These are phyloP conservation scores for Dorcus hopei DNA, from an alignment of 2,888 invertebrate species.

Conservation along the genomic window DNA sequence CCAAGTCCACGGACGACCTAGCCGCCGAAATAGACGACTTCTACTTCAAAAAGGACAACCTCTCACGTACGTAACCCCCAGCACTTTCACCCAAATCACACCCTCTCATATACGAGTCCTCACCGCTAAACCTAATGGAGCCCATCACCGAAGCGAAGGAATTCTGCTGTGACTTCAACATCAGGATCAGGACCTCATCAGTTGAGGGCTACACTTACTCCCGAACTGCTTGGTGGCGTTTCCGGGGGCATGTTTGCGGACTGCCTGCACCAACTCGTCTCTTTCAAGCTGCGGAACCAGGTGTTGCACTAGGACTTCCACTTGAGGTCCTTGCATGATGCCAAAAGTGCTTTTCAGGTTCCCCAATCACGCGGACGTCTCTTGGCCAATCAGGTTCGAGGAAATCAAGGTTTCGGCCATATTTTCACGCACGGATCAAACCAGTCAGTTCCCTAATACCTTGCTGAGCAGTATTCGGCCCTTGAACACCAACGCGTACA, in stretches of 20 bases:
- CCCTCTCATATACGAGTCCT: not conserved
- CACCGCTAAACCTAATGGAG: not conserved
- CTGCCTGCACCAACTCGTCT: slow-evolving; percentile 52
- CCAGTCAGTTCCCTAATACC: slow-evolving; percentile 53
- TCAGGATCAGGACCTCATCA: slow-evolving; percentile 7
- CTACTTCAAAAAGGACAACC: slow-evolving; percentile 47
- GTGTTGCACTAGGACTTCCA: slow-evolving; percentile 14
- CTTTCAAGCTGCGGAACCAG: slow-evolving; percentile 50
- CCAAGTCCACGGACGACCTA: slow-evolving; percentile 28
- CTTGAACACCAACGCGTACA: slow-evolving; percentile 44
- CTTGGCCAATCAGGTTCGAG: slow-evolving; percentile 50
- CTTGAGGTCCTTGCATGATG: too few relatives aligned
- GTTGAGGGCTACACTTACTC: slow-evolving; percentile 36
- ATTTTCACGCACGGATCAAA: slow-evolving; percentile 47
- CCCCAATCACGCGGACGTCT: slow-evolving; percentile 43
- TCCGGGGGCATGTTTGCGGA: slow-evolving; percentile 53
- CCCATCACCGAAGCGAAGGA: slow-evolving; percentile 5
- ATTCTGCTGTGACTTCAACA: slow-evolving; percentile 44
- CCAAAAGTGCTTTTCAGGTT: slow-evolving; percentile 46
- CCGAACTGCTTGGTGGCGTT: slow-evolving; percentile 52
- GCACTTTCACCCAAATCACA: too few relatives aligned
- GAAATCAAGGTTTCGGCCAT: slow-evolving; percentile 49
- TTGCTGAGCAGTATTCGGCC: slow-evolving; percentile 53
- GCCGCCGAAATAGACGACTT: slow-evolving; percentile 45
- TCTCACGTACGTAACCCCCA: slow-evolving; percentile 30